Evolutionary conservation across 2,797 vertebrate species (phyloP).

Genomic region (Scolopax rusticola): DNA sequence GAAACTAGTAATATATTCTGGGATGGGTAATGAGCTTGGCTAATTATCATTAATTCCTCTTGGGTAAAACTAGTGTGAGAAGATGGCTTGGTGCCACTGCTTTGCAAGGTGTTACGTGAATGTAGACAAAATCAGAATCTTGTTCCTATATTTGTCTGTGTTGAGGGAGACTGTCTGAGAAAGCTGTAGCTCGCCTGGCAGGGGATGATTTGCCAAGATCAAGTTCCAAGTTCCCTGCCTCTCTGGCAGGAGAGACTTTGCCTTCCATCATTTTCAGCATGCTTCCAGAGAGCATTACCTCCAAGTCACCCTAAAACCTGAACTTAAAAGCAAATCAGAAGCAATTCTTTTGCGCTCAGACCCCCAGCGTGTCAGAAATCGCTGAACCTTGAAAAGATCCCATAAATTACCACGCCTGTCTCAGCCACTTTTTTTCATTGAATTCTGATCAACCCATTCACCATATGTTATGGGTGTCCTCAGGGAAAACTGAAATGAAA

Average conservation of each 20-base stretch:
- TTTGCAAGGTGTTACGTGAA: slow-evolving; percentile 44
- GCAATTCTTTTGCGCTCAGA: slow-evolving; percentile 14
- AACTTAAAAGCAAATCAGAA: slow-evolving; percentile 36
- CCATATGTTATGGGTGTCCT: slow-evolving; percentile 47
- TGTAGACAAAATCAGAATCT: slow-evolving; percentile 37
- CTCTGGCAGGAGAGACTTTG: slow-evolving; percentile 1
- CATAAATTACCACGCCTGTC: slow-evolving; percentile 1
- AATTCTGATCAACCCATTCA: slow-evolving; percentile 50
- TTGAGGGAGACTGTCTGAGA: slow-evolving; percentile 38
- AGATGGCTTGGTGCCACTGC: slow-evolving; percentile 36
- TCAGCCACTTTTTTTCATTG: background rate
- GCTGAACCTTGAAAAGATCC: slow-evolving; percentile 28
- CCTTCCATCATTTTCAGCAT: slow-evolving; percentile 27
- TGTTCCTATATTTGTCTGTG: slow-evolving; percentile 54
- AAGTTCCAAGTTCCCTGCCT: slow-evolving; percentile 57
- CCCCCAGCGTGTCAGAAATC: background rate
- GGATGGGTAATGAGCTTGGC: background rate
- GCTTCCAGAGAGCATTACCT: background rate
- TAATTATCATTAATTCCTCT: slow-evolving; percentile 52
- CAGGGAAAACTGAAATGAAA: slow-evolving; percentile 8
- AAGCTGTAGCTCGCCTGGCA: slow-evolving; percentile 36
- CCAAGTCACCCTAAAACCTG: background rate
- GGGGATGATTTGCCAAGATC: slow-evolving; percentile 41
- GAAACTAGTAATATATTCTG: slow-evolving; percentile 20
- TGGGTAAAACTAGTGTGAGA: slow-evolving; percentile 37